Conservation (phyloP, 2,113 vertebrate genomes). For the Neogale vison region DNA sequence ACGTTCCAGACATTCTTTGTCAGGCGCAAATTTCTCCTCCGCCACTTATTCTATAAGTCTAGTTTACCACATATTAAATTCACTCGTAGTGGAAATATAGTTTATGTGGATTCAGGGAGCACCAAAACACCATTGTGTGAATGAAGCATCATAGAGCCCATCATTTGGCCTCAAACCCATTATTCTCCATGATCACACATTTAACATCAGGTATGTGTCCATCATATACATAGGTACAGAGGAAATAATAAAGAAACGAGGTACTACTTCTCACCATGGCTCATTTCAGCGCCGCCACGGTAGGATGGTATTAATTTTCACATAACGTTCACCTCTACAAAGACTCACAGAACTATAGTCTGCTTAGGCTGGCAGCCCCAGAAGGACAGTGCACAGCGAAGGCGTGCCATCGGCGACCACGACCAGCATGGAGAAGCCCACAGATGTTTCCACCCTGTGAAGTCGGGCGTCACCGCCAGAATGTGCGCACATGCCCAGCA, state of each 20-base stretch:
- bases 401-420: background rate
- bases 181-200: background rate
- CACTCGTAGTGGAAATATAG: background rate
- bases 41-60: background rate
- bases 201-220: background rate
- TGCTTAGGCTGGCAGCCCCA: background rate
- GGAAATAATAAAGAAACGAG: background rate
- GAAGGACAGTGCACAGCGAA: background rate
- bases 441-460: background rate
- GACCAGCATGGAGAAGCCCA: background rate
- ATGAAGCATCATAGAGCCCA: background rate
- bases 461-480: background rate
- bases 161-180: background rate
- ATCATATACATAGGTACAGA: background rate
- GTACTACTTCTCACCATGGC: background rate
- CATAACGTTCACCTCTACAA: background rate
- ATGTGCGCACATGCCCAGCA: background rate
- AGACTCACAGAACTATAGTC: background rate
- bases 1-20: background rate
- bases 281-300: background rate
- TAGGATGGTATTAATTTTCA: background rate
- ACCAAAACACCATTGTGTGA: background rate
- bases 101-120: conserved; percentile 3
- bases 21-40: background rate
- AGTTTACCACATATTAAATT: background rate